Conservation (phyloP, 2,113 vertebrate species). For the Eubucco bourcierii region DNA sequence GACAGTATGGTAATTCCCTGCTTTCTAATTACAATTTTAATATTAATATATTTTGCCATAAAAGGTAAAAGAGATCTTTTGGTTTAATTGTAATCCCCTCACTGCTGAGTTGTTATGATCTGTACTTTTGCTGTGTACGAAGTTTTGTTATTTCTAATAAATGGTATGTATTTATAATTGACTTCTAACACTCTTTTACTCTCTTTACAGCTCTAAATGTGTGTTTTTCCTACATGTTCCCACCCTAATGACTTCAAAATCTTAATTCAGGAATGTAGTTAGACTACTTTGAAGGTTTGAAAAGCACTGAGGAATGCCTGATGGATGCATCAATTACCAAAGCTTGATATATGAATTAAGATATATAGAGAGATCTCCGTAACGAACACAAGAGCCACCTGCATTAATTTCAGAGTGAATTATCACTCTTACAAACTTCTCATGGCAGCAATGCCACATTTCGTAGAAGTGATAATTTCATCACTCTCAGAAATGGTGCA, state of each 20-base stretch:
- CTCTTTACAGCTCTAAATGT: background rate
- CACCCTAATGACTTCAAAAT: background rate
- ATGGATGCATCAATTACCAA: slow-evolving; percentile 45
- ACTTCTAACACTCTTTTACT: background rate
- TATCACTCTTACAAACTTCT: slow-evolving; percentile 62
- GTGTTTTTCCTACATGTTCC: background rate
- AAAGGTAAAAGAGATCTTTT: slow-evolving; percentile 12
- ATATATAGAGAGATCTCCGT: slow-evolving; percentile 42
- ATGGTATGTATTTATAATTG: background rate
- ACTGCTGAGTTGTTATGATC: background rate
- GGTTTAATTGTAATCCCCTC: slow-evolving; percentile 4
- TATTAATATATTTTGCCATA: background rate
- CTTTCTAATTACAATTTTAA: background rate
- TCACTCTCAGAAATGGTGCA: slow-evolving; percentile 61
- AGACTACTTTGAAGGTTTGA: slow-evolving; percentile 16
- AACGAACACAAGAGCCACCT: slow-evolving; percentile 63
- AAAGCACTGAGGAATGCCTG: slow-evolving; percentile 43
- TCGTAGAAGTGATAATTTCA: slow-evolving; percentile 62
- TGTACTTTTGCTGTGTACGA: background rate
- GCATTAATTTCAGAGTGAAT: slow-evolving; percentile 64
- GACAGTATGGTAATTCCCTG: background rate
- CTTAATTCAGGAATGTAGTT: slow-evolving; percentile 36
- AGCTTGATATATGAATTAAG: slow-evolving; percentile 57
- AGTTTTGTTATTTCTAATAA: background rate
- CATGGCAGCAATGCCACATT: slow-evolving; percentile 44